These are phyloP conservation scores for Heliothis peltigera DNA, from an alignment of 2,888 invertebrate species.

Conservation along the genomic window DNA sequence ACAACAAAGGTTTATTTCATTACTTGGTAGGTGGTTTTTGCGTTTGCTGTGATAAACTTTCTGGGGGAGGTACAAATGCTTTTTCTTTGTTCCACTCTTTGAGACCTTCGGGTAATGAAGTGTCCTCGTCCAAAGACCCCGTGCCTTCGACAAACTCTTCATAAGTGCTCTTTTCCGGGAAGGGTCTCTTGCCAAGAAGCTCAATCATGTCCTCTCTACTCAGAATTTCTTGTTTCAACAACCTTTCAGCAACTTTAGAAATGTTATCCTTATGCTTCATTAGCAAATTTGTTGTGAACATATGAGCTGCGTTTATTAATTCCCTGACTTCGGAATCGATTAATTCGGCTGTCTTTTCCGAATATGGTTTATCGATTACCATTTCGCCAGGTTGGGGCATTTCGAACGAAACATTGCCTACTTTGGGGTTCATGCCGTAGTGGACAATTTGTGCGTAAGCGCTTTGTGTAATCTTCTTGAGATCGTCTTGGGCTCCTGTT, in stretches of 20 bases:
- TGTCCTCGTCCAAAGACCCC: conserved; percentile 99
- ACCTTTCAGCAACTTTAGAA: conserved; percentile 95
- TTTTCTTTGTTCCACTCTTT: conserved; percentile 97
- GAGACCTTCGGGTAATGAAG: conserved; percentile 97
- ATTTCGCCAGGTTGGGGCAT: conserved; percentile 98
- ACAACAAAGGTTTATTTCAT: conserved; percentile 77
- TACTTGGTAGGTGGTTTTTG: conserved; percentile 49
- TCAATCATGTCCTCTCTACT: conserved; percentile 99
- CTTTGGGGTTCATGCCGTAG: conserved; percentile 99
- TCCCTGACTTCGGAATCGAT: conserved; percentile 97
- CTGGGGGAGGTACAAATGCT: conserved; percentile 66
- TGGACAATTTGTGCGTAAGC: conserved; percentile 99
- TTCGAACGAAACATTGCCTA: conserved; percentile 99
- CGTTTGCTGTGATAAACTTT: conserved; percentile 71
- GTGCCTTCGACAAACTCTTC: conserved; percentile 99
- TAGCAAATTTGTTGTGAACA: conserved; percentile 94
- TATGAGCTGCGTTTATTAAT: conserved; percentile 92
- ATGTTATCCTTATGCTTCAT: conserved; percentile 95
- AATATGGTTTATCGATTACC: conserved; percentile 98
- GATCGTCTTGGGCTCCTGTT: conserved; percentile 99
- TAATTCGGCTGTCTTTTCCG: conserved; percentile 98
- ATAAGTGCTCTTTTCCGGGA: conserved; percentile 99
- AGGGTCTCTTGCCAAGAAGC: conserved; percentile 97
- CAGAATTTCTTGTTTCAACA: conserved; percentile 98
- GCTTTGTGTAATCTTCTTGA: conserved; percentile 99